These are phyloP conservation scores for Cosmorhoe ocellata DNA, from an alignment of 2,888 invertebrate species.

Conservation along the genomic window DNA sequence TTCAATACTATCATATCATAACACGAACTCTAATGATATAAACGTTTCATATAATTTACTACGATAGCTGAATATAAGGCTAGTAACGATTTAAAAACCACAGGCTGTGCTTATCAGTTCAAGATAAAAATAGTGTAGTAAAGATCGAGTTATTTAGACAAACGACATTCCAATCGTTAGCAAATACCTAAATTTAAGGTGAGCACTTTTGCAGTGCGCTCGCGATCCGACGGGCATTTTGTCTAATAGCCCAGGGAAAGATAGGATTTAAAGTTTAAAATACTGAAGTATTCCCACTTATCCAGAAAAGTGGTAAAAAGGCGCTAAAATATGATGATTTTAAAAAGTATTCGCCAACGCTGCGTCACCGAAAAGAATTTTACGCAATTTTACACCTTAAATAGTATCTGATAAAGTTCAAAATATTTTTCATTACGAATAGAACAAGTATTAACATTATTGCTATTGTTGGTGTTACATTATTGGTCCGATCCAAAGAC, in stretches of 20 bases:
- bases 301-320: background rate
- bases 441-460: conserved; percentile 10
- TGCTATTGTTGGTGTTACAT: conserved; percentile 9
- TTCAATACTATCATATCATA: conserved; percentile 10
- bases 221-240: background rate
- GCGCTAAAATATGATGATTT: background rate
- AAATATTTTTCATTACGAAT: conserved; percentile 7
- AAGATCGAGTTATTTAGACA: conserved; percentile 4
- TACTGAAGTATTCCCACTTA: background rate
- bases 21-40: conserved; percentile 31
- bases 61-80: conserved; percentile 28
- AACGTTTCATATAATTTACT: conserved; percentile 32
- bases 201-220: too few species aligned
- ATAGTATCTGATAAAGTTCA: conserved; percentile 6
- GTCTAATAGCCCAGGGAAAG: background rate
- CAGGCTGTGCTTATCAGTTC: conserved; percentile 29
- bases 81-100: conserved; percentile 19
- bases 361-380: too few species aligned
- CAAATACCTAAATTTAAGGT: background rate
- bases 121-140: conserved; percentile 14
- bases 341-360: background rate
- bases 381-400: conserved; percentile 1
- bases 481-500: conserved; percentile 18
- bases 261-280: background rate
- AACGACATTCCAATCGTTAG: background rate